A percentile compares a stretch with the other conserved stretches of the same genome.
phyloP scores from a whole-genome alignment of 1,140 invertebrate species.

The Cylas formicarius region DNA sequence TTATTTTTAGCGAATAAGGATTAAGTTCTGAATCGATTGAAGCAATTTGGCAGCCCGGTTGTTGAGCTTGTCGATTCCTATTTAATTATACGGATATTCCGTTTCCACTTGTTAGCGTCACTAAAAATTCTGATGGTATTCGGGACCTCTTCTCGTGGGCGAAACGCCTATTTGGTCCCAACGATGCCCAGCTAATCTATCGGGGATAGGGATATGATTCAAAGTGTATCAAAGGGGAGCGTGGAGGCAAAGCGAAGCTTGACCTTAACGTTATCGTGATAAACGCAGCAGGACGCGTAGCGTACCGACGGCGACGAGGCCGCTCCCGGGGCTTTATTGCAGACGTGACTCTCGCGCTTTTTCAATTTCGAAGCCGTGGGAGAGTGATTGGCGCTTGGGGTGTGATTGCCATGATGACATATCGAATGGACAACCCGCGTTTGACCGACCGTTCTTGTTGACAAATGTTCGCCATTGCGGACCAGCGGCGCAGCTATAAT shows the following conservation, averaged over 20 bases:
- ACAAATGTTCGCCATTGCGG: conserved; percentile 38
- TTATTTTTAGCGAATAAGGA: too few relatives aligned
- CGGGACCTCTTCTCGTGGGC: too few relatives aligned
- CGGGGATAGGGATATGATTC: conserved; percentile 32
- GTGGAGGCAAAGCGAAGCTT: conserved; percentile 14
- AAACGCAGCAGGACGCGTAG: conserved; percentile 38
- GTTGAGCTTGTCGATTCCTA: too few relatives aligned
- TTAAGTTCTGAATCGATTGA: too few relatives aligned
- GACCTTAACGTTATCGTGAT: conserved; percentile 35
- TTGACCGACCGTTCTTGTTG: conserved; percentile 38
- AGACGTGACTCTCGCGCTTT: conserved; percentile 43
- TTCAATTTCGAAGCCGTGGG: conserved; percentile 40
- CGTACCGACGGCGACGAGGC: conserved; percentile 20
- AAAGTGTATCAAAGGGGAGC: conserved; percentile 21
- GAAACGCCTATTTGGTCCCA: too few relatives aligned
- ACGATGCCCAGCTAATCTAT: conserved; percentile 23
- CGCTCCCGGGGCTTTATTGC: conserved; percentile 39
- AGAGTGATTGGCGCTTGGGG: conserved; percentile 43
- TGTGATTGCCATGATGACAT: conserved; percentile 43
- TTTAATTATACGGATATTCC: too few relatives aligned
- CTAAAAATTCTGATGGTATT: too few relatives aligned
- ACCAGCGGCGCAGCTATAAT: too few relatives aligned
- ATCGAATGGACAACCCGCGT: conserved; percentile 39
- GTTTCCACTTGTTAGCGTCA: too few relatives aligned
- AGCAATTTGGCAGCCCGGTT: too few relatives aligned